Conservation (phyloP, 2,888 invertebrate genomes). For the Papilio protenor region DNA sequence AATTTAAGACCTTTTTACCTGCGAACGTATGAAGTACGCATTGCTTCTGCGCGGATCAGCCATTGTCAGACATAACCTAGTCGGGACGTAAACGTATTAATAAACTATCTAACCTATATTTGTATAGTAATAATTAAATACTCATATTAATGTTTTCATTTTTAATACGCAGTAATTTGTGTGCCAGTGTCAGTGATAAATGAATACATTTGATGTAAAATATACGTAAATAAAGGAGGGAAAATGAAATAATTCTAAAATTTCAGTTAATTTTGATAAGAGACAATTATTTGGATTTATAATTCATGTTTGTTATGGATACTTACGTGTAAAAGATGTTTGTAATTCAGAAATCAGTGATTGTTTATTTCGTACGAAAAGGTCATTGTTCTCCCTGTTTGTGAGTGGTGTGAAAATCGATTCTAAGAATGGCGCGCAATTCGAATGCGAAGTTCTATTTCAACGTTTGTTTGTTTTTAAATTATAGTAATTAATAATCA, state of each 20-base stretch:
- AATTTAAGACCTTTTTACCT: constrained; percentile 55
- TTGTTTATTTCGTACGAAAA: constrained; percentile 56
- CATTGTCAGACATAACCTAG: constrained; percentile 77
- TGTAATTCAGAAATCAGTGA: constrained; percentile 35
- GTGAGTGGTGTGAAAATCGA: constrained; percentile 71
- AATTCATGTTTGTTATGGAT: background rate
- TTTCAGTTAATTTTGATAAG: background rate
- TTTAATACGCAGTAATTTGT: background rate
- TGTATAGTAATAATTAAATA: background rate
- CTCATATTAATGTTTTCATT: background rate
- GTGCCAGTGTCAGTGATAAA: constrained; percentile 20
- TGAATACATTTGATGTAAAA: background rate
- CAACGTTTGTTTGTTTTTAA: constrained; percentile 15
- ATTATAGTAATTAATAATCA: constrained; percentile 5
- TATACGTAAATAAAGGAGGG: constrained; percentile 38
- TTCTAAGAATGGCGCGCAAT: constrained; percentile 71
- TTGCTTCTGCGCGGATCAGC: constrained; percentile 72
- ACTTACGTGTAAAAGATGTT: constrained; percentile 23
- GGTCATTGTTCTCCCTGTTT: constrained; percentile 69
- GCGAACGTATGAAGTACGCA: constrained; percentile 52
- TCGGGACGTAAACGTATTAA: constrained; percentile 57
- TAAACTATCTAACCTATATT: constrained; percentile 57
- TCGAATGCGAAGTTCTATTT: constrained; percentile 54
- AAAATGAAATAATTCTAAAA: constrained; percentile 8
- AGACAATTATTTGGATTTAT: background rate